Base-by-base conservation (phyloP, 2,113 vertebrate genomes). In the Setophaga petechia region DNA sequence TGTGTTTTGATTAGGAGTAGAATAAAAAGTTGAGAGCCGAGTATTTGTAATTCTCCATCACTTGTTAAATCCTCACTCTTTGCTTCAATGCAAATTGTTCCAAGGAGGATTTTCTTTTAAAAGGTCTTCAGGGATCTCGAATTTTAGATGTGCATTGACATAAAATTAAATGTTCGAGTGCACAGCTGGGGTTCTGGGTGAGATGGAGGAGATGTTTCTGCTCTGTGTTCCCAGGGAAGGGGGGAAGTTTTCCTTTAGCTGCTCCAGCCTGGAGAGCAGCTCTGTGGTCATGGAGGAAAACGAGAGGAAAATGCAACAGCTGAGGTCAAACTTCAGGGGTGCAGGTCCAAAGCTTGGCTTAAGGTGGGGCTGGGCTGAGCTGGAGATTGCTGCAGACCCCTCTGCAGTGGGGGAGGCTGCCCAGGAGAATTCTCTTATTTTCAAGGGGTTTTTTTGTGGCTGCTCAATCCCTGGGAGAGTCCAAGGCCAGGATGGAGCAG, bases 41-140 rank as follows among this genome's bases (percentile, higher is more conserved):
- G 84, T 37, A 80, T 82, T 76, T 2, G 81, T 92, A 96, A 92
- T 97, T 93, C 95, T 92, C 93, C 93, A 95, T 93, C 86, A 90
- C 92, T 96, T 58, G 90, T 89, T 94, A 96, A 97, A 95, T 75
- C 94, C 92, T 94, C 86, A 3, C 90, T 92, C 92, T 92, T 87
- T 87, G 65, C 92, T 96, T 96, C 86, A 72, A 89, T 84, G 94
- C 92, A 97, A 96, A 97, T 96, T 96, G 95, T 94, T 97, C 95
- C 86, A 23, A 82, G 86, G 94, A 96, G 95, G 93, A 90, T 96
- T 96, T 95, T 97, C 80, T 96, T 90, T 97, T 97, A 97, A 96
- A 79, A 96, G 95, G 96, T 96, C 95, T 97, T 97, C 71, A 35
- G 95, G 96, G 95, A 97, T 92, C 95, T 93, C 41, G 18, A 72